Evolutionary conservation across 2,113 vertebrate species (phyloP).

Genomic region (Laticauda colubrina): DNA sequence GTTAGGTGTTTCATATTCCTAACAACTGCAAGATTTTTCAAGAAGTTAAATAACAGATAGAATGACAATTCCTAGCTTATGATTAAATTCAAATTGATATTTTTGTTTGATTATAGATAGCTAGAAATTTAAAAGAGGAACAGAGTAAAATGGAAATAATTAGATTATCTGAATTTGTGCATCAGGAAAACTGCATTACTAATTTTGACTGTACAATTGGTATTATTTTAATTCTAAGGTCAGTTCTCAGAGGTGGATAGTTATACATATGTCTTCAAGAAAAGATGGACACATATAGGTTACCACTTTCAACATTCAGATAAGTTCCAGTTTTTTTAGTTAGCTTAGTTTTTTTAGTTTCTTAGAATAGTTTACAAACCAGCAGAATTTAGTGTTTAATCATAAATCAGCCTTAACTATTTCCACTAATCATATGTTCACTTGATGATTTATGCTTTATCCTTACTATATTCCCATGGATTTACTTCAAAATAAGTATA

Average conservation of each 20-base stretch:
- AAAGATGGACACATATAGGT: neutral
- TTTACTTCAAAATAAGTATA: neutral
- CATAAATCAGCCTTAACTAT: neutral
- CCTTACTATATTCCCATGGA: neutral
- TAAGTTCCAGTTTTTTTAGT: neutral
- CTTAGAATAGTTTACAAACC: neutral
- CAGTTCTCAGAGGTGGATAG: neutral
- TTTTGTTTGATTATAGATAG: neutral
- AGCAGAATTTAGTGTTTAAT: neutral
- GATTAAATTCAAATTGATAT: slow-evolving; percentile 7
- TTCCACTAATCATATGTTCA: neutral
- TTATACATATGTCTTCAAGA: neutral
- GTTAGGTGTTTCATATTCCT: too few species aligned
- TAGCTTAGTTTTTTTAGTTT: neutral
- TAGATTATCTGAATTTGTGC: neutral
- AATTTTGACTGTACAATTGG: neutral
- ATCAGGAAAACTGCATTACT: neutral
- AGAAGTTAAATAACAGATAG: neutral
- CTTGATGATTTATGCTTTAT: neutral
- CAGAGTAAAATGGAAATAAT: neutral
- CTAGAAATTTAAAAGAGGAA: neutral
- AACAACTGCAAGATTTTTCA: neutral
- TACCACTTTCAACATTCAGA: neutral
- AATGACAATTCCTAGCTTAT: neutral
- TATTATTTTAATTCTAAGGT: neutral